Evolutionary conservation across 2,888 invertebrate genomes (phyloP), one percentile per base, ranked within the genome.

Genomic region (Apotomis capreana): DNA sequence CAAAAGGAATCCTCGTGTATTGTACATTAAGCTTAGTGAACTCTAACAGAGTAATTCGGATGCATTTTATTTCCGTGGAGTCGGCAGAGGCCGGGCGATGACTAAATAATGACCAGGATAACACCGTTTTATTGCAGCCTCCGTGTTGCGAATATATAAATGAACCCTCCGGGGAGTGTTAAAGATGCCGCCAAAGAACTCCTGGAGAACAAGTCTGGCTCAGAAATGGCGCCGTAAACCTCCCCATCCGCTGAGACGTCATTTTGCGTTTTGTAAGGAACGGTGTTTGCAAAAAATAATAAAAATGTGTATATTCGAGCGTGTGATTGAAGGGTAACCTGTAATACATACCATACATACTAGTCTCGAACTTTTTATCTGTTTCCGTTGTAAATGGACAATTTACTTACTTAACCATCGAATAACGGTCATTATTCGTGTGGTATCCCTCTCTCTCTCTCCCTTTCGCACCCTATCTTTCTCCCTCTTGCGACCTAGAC

Each of bases 51-150:
- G 87, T 87, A 86, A 87, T 90, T 87, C 82, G 79, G 86, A 80
- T 91, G 91, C 91, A 91, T 90, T 92, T 92, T 90, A 91, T 89
- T 87, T 87, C 82, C 85, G 74, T 78, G 74, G 80, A 78, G 81
- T 81, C 83, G 85, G 78, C 81, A 80, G 83, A 86, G 87, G 86
- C 86, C 84, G 81, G 87, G 89, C 87, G 92, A 92, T 93, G 92
- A 92, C 93, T 93, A 92, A 93, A 91, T 92, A 92, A 93, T 92
- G 92, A 92, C 91, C 85, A 83, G 91, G 89, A 91, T 93, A 92
- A 93, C 92, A 89, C 92, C 89, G 89, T 90, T 93, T 93, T 93
- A 92, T 91, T 90, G 89, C 92, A 83, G 86, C 82, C 88, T 90
- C 87, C 92, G 92, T 90, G 92, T 90, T 90, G 88, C 88, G 92